Percentiles rank a stretch among this genome's conserved stretches.
Conservation (phyloP, 2,888 invertebrate species). For the Cheilosia grossa region DNA sequence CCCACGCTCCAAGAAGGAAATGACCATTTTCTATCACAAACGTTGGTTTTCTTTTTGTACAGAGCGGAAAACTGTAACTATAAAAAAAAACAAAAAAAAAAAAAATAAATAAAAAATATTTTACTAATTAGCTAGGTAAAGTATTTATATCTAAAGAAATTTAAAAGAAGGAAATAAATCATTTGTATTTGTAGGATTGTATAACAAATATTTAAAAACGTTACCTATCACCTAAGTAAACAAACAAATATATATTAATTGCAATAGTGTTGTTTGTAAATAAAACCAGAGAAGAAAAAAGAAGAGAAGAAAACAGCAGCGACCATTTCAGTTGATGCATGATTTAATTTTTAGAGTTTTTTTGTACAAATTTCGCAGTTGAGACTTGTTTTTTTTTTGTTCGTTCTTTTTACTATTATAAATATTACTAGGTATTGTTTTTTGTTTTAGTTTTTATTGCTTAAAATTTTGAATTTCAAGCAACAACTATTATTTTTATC, state of each 20-base stretch:
- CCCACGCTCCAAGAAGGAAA: slow-evolving; percentile 24
- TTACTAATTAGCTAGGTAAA: slow-evolving; percentile 66
- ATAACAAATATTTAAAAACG: background rate
- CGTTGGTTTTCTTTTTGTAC: slow-evolving; percentile 35
- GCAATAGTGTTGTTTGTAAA: slow-evolving; percentile 23
- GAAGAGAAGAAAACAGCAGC: background rate
- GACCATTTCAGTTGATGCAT: slow-evolving; percentile 1
- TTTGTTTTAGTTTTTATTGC: background rate
- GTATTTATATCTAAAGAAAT: slow-evolving; percentile 53
- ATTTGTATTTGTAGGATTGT: slow-evolving; percentile 50
- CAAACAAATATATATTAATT: slow-evolving; percentile 12
- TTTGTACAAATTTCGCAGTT: slow-evolving; percentile 55
- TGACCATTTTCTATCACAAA: background rate
- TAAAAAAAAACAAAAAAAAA: slow-evolving; percentile 15
- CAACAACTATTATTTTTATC: background rate
- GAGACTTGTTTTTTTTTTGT: slow-evolving; percentile 2
- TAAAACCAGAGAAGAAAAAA: slow-evolving; percentile 1
- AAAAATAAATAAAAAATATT: slow-evolving; percentile 2
- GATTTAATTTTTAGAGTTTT: slow-evolving; percentile 21
- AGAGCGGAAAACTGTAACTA: slow-evolving; percentile 40
- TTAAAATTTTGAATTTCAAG: background rate
- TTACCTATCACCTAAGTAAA: slow-evolving; percentile 8
- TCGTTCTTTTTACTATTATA: background rate
- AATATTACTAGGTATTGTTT: background rate
- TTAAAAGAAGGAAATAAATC: slow-evolving; percentile 13